Percentiles rank a stretch among this genome's conserved stretches.
phyloP scores from a whole-genome alignment of 2,797 vertebrate genomes.

The Sebastes minor region DNA sequence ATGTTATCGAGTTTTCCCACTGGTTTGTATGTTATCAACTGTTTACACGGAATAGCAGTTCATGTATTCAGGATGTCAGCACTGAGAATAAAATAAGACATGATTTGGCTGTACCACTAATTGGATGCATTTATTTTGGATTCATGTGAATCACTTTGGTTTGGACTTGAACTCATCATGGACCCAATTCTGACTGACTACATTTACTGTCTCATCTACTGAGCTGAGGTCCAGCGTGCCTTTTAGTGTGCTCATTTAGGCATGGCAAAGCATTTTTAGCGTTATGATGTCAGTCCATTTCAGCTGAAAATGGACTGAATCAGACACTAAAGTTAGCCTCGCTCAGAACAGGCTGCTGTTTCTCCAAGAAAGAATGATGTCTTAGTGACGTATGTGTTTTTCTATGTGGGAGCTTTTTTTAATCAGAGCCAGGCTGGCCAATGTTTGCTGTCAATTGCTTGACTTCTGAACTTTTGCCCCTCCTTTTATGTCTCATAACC shows the following conservation, averaged over 20 bases:
- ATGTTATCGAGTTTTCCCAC: no score
- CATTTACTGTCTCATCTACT: neutral
- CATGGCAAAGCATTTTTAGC: conserved; percentile 6
- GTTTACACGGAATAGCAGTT: neutral
- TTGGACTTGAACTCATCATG: conserved; percentile 8
- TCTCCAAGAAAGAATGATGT: conserved; percentile 1
- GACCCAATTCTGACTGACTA: neutral
- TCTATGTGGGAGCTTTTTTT: neutral
- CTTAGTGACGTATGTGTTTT: neutral
- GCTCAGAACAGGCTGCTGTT: neutral
- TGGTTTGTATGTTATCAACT: neutral
- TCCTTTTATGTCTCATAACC: conserved; percentile 16
- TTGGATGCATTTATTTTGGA: conserved; percentile 14
- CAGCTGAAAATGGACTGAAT: conserved; percentile 9
- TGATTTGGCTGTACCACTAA: neutral
- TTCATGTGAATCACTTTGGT: neutral
- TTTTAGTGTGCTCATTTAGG: neutral
- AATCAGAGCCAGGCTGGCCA: neutral
- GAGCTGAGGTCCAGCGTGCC: neutral
- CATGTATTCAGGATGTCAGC: neutral
- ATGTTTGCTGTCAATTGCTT: conserved; percentile 4
- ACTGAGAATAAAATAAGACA: neutral
- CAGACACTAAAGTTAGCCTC: conserved; percentile 10
- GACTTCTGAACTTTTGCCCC: neutral
- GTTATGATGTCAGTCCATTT: conserved; percentile 15